These are phyloP conservation scores for Grantiella picta DNA, from an alignment of 2,113 vertebrate genomes.

Conservation along the genomic window DNA sequence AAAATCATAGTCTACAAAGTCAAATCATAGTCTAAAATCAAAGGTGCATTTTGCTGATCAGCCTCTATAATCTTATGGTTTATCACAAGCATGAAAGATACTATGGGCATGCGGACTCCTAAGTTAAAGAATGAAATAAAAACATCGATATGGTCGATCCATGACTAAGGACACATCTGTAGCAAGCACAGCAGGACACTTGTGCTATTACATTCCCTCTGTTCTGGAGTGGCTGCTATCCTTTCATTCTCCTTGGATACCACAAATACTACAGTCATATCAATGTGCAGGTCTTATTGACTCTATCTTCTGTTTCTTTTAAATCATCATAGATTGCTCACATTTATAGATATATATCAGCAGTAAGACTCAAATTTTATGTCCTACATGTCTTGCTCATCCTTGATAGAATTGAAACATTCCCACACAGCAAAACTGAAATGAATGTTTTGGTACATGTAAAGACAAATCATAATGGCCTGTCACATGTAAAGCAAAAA, in stretches of 20 bases:
- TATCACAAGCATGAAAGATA: not conserved
- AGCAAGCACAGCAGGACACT: not conserved
- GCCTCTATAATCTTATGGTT: not conserved
- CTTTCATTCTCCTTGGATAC: not conserved
- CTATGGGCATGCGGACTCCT: not conserved
- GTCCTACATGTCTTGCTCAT: not conserved
- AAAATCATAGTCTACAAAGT: not conserved
- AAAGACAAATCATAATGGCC: not conserved
- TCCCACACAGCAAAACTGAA: not conserved
- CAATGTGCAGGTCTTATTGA: not conserved
- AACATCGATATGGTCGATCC: fast-evolving
- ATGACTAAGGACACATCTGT: not conserved
- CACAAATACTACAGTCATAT: not conserved
- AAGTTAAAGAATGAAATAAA: not conserved
- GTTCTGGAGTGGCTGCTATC: not conserved
- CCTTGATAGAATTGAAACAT: not conserved
- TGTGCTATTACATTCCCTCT: not conserved
- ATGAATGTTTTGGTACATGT: not conserved
- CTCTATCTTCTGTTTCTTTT: not conserved
- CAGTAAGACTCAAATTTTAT: not conserved
- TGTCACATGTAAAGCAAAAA: not conserved
- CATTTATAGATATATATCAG: not conserved
- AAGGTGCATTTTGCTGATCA: not conserved
- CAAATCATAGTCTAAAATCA: not conserved
- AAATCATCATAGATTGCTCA: not conserved